A percentile compares a stretch with the other conserved stretches of the same genome.
phyloP scores from a whole-genome alignment of 2,113 vertebrate genomes.

The Syngnathus floridae region DNA sequence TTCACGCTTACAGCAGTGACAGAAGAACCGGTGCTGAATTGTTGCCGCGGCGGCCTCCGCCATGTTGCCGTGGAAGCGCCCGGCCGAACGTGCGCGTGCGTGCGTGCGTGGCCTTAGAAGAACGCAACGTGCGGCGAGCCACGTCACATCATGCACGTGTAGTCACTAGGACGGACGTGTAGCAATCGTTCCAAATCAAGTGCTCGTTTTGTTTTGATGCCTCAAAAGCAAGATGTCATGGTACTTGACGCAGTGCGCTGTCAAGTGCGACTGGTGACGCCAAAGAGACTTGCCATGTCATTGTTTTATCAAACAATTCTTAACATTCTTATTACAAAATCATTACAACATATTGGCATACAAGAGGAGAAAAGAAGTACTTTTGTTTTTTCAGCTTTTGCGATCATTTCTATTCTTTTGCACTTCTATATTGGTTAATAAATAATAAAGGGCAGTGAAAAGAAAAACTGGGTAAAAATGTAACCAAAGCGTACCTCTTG shows the following conservation, averaged over 20 bases:
- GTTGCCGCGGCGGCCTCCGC: constrained; percentile 81
- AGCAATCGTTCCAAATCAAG: too few relatives aligned
- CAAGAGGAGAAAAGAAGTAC: too few relatives aligned
- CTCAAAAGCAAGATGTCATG: too few relatives aligned
- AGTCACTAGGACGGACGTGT: neutral
- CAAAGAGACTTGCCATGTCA: constrained; percentile 2
- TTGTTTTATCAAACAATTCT: too few relatives aligned
- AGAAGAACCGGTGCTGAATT: constrained; percentile 83
- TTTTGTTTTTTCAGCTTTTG: too few relatives aligned
- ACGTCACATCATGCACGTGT: neutral
- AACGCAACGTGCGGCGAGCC: neutral
- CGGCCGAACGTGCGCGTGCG: too few relatives aligned
- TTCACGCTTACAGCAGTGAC: constrained; percentile 87
- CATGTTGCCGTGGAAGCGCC: constrained; percentile 67
- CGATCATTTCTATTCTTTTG: too few relatives aligned
- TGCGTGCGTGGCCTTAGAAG: constrained; percentile 14
- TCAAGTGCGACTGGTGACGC: constrained; percentile 24
- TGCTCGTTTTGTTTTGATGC: too few relatives aligned
- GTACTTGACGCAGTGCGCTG: constrained; percentile 10
- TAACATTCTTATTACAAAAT: too few relatives aligned
- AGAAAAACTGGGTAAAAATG: too few relatives aligned
- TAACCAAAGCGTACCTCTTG: neutral
- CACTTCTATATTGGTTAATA: too few relatives aligned
- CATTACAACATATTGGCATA: too few relatives aligned
- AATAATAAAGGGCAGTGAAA: neutral